Percentiles rank a stretch among this genome's conserved stretches.
phyloP scores from a whole-genome alignment of 1,140 invertebrate genomes.

The Platyscapa corneri region DNA sequence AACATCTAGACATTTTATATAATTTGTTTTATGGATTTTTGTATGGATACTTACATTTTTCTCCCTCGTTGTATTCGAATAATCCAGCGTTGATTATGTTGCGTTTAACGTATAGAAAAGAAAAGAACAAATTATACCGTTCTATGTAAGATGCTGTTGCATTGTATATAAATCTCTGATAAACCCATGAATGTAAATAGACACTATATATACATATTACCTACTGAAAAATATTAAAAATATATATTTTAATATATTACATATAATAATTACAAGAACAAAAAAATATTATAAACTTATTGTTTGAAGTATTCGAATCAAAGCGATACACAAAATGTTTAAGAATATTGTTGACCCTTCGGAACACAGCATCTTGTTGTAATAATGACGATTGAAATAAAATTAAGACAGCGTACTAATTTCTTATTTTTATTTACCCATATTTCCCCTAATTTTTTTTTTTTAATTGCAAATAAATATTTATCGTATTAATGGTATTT shows the following conservation, averaged over 20 bases:
- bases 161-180: conserved; percentile 63
- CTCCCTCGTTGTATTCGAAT: not conserved
- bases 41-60: not conserved
- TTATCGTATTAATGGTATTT: not conserved
- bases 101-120: conserved; percentile 44
- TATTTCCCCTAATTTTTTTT: not conserved
- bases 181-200: conserved; percentile 63
- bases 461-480: not conserved
- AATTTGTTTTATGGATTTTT: conserved; percentile 39
- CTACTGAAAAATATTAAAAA: conserved; percentile 68
- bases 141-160: conserved; percentile 67
- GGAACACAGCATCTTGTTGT: conserved; percentile 71
- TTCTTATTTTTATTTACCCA: conserved; percentile 36
- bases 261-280: conserved; percentile 68
- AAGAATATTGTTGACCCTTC: conserved; percentile 73
- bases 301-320: conserved; percentile 72
- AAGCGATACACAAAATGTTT: conserved; percentile 71
- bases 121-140: conserved; percentile 57
- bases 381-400: conserved; percentile 69
- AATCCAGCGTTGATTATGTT: conserved; percentile 54
- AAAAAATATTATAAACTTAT: conserved; percentile 71
- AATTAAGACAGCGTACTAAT: conserved; percentile 66
- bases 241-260: conserved; percentile 74
- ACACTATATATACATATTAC: conserved; percentile 59
- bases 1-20: not conserved